Conservation (phyloP, 2,113 vertebrate species). For the Cromileptes altivelis region DNA sequence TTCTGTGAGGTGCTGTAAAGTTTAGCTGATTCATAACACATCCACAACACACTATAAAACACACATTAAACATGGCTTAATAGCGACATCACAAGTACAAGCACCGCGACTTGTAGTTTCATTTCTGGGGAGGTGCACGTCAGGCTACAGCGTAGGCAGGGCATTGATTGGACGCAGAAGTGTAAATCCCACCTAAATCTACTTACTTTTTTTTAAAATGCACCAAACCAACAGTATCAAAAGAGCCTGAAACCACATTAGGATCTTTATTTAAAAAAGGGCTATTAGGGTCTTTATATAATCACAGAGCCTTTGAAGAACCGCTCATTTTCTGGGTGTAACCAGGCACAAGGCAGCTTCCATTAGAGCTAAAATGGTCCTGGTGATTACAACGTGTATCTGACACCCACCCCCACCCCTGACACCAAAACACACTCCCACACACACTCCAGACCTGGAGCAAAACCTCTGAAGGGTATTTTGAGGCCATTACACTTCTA, state of each 20-base stretch:
- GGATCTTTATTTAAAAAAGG: background rate
- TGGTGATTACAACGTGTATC: conserved; percentile 32
- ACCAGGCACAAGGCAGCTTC: conserved; percentile 35
- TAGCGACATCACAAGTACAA: no score
- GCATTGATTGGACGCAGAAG: no score
- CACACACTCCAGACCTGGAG: conserved; percentile 2
- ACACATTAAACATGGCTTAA: no score
- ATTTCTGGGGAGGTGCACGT: no score
- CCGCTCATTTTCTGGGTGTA: conserved; percentile 46
- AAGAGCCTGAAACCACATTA: background rate
- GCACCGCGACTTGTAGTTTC: no score
- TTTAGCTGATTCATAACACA: no score
- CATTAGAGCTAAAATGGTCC: conserved; percentile 33
- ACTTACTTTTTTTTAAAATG: background rate
- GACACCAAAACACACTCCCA: conserved; percentile 8
- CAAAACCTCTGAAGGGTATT: conserved; percentile 2
- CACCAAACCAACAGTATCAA: background rate
- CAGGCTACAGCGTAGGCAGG: no score
- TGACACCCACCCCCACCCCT: background rate
- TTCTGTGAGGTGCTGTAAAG: no score
- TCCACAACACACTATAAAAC: no score
- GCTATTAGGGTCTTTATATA: background rate
- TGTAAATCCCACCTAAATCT: no score
- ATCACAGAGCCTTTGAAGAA: background rate
- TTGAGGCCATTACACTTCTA: conserved; percentile 18